Evolutionary conservation across 2,113 vertebrate species (phyloP), one percentile per base, ranked within the genome.

Genomic region (Strix uralensis): DNA sequence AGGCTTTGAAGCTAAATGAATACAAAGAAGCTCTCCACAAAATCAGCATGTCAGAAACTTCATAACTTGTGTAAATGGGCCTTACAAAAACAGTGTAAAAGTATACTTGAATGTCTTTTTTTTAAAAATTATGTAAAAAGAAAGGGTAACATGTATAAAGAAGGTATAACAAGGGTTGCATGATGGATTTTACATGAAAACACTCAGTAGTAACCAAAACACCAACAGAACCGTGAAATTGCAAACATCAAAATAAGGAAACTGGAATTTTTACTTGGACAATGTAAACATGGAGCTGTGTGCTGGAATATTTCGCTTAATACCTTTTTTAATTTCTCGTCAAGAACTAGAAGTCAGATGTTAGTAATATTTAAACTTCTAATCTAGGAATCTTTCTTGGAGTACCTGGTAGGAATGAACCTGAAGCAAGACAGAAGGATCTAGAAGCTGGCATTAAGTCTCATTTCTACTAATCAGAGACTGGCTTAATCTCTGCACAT

Each of bases 21-120:
- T 44, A 66, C 4, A 34, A 81, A 79, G 44, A 83, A 77, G 9
- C 7, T 49, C 25, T 65, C 21, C 86, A 96, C 26, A 95, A 84
- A 97, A 88, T 61, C 32, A 86, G 66, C 23, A 51, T 11, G 52
- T 38, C 15, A 69, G 75, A 63, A 67, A 7, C 4, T 25, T 72
- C 3, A 3, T 13, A 38, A 26, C 52, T 87, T 36, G 4, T 32
- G 26, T 59, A 79, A 88, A 73, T 0, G 0, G 2, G 1, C 22
- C 32, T 61, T 59, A 67, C 3, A 83, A 92, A 78, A 21, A 58
- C 10, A 59, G 70, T 52, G 15, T 10, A 47, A 65, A 79, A 72
- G 1, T 12, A 51, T 30, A 38, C 17, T 32, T 49, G 23, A 73
- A 73, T 22, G 15, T n/a, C 7, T 19, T 44, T 6, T 29, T 73